phyloP scores from a whole-genome alignment of 2,888 invertebrate species.

The Liposcelis brunnea region DNA sequence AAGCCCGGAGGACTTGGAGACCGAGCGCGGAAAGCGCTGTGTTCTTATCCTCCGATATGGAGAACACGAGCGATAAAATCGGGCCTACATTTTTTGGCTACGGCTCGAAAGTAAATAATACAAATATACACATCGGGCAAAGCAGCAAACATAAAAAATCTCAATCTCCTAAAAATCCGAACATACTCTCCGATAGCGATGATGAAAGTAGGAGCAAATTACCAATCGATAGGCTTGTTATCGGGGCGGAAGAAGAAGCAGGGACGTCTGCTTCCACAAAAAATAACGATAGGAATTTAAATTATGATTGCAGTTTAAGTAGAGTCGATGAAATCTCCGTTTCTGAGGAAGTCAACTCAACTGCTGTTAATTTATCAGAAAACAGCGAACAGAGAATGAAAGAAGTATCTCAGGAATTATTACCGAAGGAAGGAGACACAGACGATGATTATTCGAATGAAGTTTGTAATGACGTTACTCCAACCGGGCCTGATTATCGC shows the following conservation, averaged over 20 bases:
- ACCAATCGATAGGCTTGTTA: conserved; percentile 17
- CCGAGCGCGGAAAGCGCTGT: conserved; percentile 30
- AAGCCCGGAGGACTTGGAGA: conserved; percentile 12
- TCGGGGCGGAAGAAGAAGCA: conserved; percentile 17
- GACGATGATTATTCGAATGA: too few relatives aligned
- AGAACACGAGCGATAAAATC: conserved; percentile 24
- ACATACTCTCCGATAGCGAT: conserved; percentile 43
- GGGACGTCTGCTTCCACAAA: neutral
- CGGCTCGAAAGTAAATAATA: conserved; percentile 63
- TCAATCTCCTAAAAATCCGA: conserved; percentile 40
- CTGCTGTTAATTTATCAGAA: too few relatives aligned
- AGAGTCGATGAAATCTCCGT: neutral
- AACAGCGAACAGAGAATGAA: too few relatives aligned
- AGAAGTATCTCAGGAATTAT: too few relatives aligned
- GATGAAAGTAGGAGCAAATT: conserved; percentile 14
- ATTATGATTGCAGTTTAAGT: neutral
- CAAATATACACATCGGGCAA: conserved; percentile 50
- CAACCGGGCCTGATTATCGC: neutral
- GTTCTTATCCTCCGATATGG: conserved; percentile 26
- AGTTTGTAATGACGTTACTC: neutral
- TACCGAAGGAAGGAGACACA: too few relatives aligned
- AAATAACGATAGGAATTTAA: too few relatives aligned
- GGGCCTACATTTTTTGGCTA: conserved; percentile 34
- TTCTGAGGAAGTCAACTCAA: too few relatives aligned
- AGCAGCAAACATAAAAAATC: conserved; percentile 35